Percentiles rank a stretch among this genome's conserved stretches.
Evolutionary conservation across 2,113 vertebrate species (phyloP).

Genomic region (Melanostigma gelatinosum): DNA sequence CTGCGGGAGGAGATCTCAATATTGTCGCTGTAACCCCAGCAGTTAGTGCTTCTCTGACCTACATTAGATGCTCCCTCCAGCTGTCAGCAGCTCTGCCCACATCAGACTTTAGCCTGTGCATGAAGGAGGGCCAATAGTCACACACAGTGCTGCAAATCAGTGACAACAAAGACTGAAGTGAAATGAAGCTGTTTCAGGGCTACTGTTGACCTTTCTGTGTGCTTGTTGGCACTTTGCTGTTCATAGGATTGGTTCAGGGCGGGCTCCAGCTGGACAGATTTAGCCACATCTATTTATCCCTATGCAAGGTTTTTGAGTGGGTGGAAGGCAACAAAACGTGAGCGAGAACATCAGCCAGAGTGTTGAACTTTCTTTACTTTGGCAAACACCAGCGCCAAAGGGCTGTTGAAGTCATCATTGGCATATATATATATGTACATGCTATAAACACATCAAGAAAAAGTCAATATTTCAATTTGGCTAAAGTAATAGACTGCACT

Average conservation of each 20-base stretch:
- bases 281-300: neutral
- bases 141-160: neutral
- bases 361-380: conserved; percentile 27
- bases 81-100: neutral
- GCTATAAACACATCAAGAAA: conserved; percentile 22
- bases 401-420: neutral
- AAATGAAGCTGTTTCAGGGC: neutral
- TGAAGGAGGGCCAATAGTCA: neutral
- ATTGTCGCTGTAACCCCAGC: neutral
- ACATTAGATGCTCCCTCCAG: neutral
- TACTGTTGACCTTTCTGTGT: neutral
- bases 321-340: conserved; percentile 25
- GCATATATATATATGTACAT: neutral
- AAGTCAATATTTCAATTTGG: conserved; percentile 35
- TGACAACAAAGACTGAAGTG: conserved; percentile 7
- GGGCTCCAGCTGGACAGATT: neutral
- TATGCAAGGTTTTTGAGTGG: neutral
- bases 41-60: conserved; percentile 14
- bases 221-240: neutral
- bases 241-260: neutral
- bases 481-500: conserved; percentile 1
- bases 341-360: conserved; percentile 8
- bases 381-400: conserved; percentile 11
- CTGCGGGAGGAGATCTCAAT: conserved; percentile 11
- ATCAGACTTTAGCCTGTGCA: neutral